phyloP scores from a whole-genome alignment of 2,113 vertebrate species.

The Ginglymostoma cirratum region DNA sequence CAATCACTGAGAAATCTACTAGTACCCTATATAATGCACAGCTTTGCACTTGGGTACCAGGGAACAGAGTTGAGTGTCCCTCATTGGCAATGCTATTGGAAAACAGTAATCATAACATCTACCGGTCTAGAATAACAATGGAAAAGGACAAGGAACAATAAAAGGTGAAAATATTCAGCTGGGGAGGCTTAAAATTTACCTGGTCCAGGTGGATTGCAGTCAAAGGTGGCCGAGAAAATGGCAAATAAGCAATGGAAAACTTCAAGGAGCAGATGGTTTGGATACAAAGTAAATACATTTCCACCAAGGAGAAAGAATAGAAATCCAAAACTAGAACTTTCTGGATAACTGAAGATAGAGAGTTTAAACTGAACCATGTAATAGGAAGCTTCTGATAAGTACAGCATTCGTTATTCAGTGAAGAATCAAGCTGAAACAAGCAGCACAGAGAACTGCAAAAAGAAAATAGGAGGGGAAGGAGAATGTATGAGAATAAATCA shows the following conservation, averaged over 20 bases:
- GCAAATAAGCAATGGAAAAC: background rate
- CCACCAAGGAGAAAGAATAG: background rate
- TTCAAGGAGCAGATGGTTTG: background rate
- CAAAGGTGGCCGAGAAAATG: background rate
- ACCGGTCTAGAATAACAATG: background rate
- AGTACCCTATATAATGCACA: background rate
- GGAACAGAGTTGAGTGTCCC: background rate
- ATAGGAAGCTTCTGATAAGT: background rate
- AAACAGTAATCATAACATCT: background rate
- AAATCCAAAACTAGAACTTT: background rate
- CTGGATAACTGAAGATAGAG: background rate
- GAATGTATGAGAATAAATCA: background rate
- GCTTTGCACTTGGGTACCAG: background rate
- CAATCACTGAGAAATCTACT: background rate
- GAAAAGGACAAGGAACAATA: background rate
- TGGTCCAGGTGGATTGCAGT: background rate
- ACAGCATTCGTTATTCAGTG: background rate
- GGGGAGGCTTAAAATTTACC: background rate
- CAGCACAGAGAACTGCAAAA: background rate
- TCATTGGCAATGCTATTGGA: background rate
- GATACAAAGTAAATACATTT: background rate
- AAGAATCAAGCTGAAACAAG: background rate
- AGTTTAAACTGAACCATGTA: background rate
- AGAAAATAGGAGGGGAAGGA: background rate
- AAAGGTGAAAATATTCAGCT: background rate